phyloP scores from a whole-genome alignment of 2,888 invertebrate species.

The Epistrophe grossulariae region DNA sequence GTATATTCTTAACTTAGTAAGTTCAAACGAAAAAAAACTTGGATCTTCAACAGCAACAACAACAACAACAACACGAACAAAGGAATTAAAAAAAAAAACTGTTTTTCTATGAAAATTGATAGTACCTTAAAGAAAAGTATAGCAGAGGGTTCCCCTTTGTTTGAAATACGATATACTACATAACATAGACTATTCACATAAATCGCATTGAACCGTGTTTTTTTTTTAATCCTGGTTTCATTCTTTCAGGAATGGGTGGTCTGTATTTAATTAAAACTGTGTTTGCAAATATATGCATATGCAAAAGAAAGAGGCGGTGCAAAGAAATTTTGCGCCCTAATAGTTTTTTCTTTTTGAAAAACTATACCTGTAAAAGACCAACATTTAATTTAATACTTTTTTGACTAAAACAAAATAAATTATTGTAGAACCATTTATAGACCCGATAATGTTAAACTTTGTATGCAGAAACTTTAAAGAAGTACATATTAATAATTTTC shows the following conservation, averaged over 20 bases:
- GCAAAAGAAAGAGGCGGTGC: neutral
- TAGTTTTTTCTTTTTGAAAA: too few species aligned
- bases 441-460: too few species aligned
- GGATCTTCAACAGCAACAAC: constrained; percentile 21
- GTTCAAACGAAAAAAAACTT: constrained; percentile 42
- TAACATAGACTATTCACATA: constrained; percentile 36
- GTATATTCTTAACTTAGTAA: constrained; percentile 10
- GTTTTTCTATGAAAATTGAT: constrained; percentile 58
- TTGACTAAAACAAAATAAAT: too few species aligned
- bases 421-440: too few species aligned
- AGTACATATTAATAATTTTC: too few species aligned
- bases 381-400: too few species aligned
- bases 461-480: too few species aligned
- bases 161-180: constrained; percentile 63
- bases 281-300: neutral
- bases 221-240: neutral
- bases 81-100: constrained; percentile 60
- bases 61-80: constrained; percentile 43
- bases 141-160: constrained; percentile 38
- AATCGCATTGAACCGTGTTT: constrained; percentile 49
- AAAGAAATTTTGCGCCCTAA: neutral
- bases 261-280: constrained; percentile 27
- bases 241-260: neutral
- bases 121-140: constrained; percentile 43
- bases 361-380: too few species aligned